phyloP scores from a whole-genome alignment of 2,113 vertebrate species.

The Etheostoma cragini region DNA sequence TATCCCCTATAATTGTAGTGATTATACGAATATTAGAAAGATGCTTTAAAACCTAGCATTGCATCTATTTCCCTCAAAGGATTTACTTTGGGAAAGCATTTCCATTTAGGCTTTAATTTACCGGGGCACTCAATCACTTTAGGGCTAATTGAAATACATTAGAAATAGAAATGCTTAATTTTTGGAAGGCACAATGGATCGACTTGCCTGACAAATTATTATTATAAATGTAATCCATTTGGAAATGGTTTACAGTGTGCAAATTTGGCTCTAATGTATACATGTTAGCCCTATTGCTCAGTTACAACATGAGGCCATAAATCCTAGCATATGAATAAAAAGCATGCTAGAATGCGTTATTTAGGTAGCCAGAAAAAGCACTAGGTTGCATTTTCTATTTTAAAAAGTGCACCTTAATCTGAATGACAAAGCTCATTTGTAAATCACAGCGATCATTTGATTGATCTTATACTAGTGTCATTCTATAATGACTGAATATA shows the following conservation, averaged over 20 bases:
- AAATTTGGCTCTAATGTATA: constrained; percentile 38
- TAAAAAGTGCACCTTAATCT: constrained; percentile 14
- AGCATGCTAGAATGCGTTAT: neutral
- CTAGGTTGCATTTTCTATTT: neutral
- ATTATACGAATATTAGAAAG: constrained; percentile 68
- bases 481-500: neutral
- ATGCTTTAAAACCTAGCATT: constrained; percentile 66
- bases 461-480: neutral
- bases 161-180: constrained; percentile 70
- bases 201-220: constrained; percentile 53
- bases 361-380: constrained; percentile 5
- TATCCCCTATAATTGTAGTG: constrained; percentile 61
- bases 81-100: constrained; percentile 72
- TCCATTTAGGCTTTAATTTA: constrained; percentile 71
- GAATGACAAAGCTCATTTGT: neutral
- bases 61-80: constrained; percentile 61
- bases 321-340: constrained; percentile 33
- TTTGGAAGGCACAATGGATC: constrained; percentile 52
- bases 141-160: constrained; percentile 73
- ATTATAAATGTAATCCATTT: constrained; percentile 54
- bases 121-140: constrained; percentile 71
- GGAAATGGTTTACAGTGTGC: constrained; percentile 47
- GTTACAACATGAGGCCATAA: constrained; percentile 8
- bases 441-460: neutral
- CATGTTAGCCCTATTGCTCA: constrained; percentile 13